phyloP scores from a whole-genome alignment of 2,113 vertebrate genomes.

The Guaruba guarouba region DNA sequence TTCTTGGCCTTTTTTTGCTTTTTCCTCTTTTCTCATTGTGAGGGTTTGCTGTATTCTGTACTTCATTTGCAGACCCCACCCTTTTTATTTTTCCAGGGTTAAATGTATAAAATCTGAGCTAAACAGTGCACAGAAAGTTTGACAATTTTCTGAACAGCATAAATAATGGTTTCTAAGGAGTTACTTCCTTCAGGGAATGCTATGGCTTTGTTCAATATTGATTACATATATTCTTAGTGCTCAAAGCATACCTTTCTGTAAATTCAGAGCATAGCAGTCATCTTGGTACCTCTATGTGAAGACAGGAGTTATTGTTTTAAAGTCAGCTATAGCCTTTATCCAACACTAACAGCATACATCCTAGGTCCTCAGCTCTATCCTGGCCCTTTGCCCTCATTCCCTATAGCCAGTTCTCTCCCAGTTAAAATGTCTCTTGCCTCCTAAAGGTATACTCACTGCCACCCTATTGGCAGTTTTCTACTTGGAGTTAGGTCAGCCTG shows the following conservation, averaged over 20 bases:
- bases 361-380: background rate
- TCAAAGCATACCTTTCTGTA: background rate
- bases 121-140: background rate
- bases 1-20: background rate
- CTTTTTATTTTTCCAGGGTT: background rate
- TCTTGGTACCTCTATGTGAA: background rate
- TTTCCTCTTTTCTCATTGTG: background rate
- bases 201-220: background rate
- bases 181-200: background rate
- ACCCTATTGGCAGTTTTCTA: background rate
- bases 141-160: background rate
- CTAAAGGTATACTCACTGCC: background rate
- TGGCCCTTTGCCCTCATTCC: background rate
- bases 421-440: background rate
- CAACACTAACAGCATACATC: background rate
- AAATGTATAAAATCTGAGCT: background rate
- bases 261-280: background rate
- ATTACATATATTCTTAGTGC: background rate
- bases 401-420: background rate
- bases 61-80: background rate
- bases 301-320: background rate
- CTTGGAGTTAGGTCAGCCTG: background rate
- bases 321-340: background rate
- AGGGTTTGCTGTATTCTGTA: background rate
- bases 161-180: background rate